Conservation (phyloP, 2,888 invertebrate species). For the Melikaiella ostensackeni region DNA sequence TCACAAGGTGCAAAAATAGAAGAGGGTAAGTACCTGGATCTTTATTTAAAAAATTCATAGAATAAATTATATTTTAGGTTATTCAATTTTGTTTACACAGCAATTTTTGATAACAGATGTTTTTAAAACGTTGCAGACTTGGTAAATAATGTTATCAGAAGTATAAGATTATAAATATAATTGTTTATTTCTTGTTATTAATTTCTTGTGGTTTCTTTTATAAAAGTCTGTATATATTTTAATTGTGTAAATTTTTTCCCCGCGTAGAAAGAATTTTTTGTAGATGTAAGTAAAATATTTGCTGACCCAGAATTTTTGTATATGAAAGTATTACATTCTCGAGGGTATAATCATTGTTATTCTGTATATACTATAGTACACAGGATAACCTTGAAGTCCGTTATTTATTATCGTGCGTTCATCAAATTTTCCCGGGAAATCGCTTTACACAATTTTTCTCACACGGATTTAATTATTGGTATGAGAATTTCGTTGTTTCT, state of each 20-base stretch:
- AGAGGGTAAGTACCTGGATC: background rate
- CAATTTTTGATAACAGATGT: background rate
- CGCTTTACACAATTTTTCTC: background rate
- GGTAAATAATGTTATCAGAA: too few species aligned
- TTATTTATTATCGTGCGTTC: background rate
- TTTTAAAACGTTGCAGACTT: background rate
- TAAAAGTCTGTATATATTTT: too few species aligned
- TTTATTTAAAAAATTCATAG: background rate
- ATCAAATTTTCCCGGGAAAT: background rate
- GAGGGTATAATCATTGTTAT: background rate
- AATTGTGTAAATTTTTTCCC: background rate
- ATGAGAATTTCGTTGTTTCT: background rate
- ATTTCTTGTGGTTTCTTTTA: too few species aligned
- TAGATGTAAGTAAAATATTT: background rate
- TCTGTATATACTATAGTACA: background rate
- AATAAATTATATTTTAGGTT: background rate
- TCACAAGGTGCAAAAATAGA: constrained; percentile 22
- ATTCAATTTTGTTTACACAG: background rate
- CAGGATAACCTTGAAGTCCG: background rate
- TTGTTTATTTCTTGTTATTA: too few species aligned
- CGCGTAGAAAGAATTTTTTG: background rate
- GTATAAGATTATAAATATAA: too few species aligned
- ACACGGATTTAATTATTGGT: background rate
- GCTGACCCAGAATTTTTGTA: background rate
- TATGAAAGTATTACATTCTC: background rate